Evolutionary conservation across 2,888 invertebrate species (phyloP).

Genomic region (Chrysopilus asiliformis): DNA sequence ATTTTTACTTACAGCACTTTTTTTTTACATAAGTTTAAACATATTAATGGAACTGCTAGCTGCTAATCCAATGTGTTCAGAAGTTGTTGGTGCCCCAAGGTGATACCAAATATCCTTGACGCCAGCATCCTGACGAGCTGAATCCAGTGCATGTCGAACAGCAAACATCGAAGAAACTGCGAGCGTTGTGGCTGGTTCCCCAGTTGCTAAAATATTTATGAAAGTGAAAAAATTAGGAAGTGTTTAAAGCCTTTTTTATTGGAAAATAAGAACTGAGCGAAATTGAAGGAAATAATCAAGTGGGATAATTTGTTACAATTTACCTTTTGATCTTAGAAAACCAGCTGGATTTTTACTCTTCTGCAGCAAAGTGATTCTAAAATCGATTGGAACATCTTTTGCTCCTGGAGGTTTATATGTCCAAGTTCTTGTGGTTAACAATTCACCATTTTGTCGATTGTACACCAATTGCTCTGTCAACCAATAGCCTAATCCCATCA

Average conservation of each 20-base stretch:
- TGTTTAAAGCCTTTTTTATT: constrained; percentile 41
- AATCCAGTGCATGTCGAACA: constrained; percentile 51
- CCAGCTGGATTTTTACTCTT: constrained; percentile 51
- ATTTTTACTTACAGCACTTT: too few relatives aligned
- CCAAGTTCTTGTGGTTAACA: constrained; percentile 69
- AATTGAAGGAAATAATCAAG: too few relatives aligned
- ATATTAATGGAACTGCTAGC: too few relatives aligned
- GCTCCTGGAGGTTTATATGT: constrained; percentile 62
- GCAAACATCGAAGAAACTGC: constrained; percentile 46
- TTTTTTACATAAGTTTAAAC: too few relatives aligned
- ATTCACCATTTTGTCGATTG: constrained; percentile 47
- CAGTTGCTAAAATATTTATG: constrained; percentile 43
- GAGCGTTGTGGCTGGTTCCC: constrained; percentile 47
- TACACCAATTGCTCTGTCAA: constrained; percentile 56
- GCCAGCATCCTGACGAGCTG: constrained; percentile 52
- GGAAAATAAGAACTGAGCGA: too few relatives aligned
- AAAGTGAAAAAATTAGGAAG: constrained; percentile 21
- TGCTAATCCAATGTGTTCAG: constrained; percentile 26
- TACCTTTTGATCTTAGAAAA: constrained; percentile 61
- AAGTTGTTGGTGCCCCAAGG: constrained; percentile 36
- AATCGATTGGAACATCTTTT: constrained; percentile 65
- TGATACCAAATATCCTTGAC: constrained; percentile 45
- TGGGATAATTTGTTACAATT: constrained; percentile 48
- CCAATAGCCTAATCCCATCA: constrained; percentile 66
- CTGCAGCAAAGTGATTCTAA: constrained; percentile 53